These are phyloP conservation scores for Strigamia crassipes DNA, from an alignment of 2,888 invertebrate genomes.

Conservation along the genomic window DNA sequence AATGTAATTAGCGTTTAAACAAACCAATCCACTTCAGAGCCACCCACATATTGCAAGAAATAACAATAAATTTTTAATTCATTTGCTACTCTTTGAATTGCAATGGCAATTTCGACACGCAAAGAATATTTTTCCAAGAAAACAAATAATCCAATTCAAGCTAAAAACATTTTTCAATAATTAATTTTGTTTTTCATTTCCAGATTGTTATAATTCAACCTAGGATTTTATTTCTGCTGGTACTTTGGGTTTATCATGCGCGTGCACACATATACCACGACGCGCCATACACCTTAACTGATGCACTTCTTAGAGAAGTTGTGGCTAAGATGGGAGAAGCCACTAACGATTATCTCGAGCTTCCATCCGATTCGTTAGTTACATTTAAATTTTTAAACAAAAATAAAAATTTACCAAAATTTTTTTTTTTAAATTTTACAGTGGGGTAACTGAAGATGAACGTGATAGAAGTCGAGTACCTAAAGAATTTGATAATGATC, in stretches of 20 bases:
- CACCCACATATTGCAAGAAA: no score
- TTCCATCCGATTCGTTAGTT: conserved; percentile 56
- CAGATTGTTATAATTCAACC: conserved; percentile 10
- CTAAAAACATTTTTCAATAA: no score
- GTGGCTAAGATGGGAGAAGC: conserved; percentile 77
- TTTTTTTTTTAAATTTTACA: neutral
- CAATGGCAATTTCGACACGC: no score
- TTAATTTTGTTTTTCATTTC: neutral
- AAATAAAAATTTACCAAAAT: no score
- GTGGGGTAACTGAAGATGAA: conserved; percentile 47
- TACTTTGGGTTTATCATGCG: conserved; percentile 1
- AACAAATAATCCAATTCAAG: no score
- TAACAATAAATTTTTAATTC: no score
- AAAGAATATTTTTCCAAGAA: no score
- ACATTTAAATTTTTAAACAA: neutral
- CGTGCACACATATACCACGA: conserved; percentile 6
- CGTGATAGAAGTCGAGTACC: conserved; percentile 48
- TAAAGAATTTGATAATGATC: conserved; percentile 33
- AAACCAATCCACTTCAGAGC: no score
- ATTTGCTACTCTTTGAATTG: no score
- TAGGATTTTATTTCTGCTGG: conserved; percentile 4
- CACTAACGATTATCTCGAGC: conserved; percentile 67
- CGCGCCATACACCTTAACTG: conserved; percentile 62
- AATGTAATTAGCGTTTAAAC: no score
- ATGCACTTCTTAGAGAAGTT: conserved; percentile 74